phyloP scores from a whole-genome alignment of 2,888 invertebrate species.

The Himalopsyche japonica region DNA sequence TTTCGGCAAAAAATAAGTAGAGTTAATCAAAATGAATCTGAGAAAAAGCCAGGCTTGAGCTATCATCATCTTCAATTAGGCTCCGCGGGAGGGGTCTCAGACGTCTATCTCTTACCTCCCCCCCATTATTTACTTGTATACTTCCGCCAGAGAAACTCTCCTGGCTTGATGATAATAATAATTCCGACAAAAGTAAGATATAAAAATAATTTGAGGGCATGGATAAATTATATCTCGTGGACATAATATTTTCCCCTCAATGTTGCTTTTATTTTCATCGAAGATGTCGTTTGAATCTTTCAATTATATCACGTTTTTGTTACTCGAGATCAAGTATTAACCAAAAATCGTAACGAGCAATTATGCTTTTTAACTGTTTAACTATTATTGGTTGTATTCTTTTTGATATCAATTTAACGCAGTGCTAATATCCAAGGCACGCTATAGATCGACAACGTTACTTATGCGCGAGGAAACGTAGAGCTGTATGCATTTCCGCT shows the following conservation, averaged over 20 bases:
- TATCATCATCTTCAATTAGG: conserved; percentile 32
- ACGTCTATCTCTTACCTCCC: background rate
- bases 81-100: background rate
- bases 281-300: too few species aligned
- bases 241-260: background rate
- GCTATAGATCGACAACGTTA: too few species aligned
- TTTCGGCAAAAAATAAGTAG: conserved; percentile 5
- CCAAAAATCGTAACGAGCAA: too few species aligned
- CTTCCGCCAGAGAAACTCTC: background rate
- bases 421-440: too few species aligned
- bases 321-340: too few species aligned
- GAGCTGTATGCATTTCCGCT: too few species aligned
- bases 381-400: too few species aligned
- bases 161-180: background rate
- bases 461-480: too few species aligned
- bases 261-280: background rate
- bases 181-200: background rate
- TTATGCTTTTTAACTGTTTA: too few species aligned
- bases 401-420: too few species aligned
- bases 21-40: conserved; percentile 32
- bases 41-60: conserved; percentile 23
- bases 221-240: background rate
- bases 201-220: background rate
- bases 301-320: too few species aligned
- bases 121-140: background rate